These are phyloP conservation scores for Coronaproctus castanopsis DNA, from an alignment of 2,888 invertebrate genomes.

Conservation along the genomic window DNA sequence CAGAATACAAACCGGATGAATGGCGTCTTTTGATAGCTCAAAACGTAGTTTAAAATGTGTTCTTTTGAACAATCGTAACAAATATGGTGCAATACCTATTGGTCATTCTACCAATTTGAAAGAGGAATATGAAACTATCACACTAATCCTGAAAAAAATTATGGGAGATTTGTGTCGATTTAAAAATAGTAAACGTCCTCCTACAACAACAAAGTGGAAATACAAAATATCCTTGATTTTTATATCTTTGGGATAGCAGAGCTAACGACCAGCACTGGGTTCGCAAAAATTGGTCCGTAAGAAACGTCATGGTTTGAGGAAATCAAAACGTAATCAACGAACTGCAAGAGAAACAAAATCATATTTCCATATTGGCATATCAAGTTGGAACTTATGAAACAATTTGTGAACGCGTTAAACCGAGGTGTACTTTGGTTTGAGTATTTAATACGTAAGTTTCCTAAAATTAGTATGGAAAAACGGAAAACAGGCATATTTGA, in stretches of 20 bases:
- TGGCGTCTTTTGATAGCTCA: conserved; percentile 21
- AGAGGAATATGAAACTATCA: conserved; percentile 14
- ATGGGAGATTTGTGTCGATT: too few species aligned
- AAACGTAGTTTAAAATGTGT: conserved; percentile 21
- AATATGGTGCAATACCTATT: conserved; percentile 23
- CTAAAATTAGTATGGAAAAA: neutral
- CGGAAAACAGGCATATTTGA: neutral
- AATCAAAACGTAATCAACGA: neutral
- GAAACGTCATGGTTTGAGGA: neutral
- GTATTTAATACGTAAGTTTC: neutral
- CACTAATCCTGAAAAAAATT: conserved; percentile 17
- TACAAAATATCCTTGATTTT: too few species aligned
- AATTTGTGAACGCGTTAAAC: neutral
- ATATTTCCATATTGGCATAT: neutral
- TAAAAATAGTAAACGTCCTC: too few species aligned
- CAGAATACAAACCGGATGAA: conserved; percentile 17
- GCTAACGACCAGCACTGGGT: neutral
- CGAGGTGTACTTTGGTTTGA: neutral
- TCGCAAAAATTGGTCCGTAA: neutral
- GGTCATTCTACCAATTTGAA: conserved; percentile 20
- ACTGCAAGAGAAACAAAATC: neutral
- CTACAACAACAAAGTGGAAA: too few species aligned
- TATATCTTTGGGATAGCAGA: too few species aligned
- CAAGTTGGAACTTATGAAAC: neutral
- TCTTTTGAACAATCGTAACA: conserved; percentile 20